A percentile compares a stretch with the other conserved stretches of the same genome.
Conservation (phyloP, 2,888 invertebrate genomes). For the Hydrotaea diabolus region DNA sequence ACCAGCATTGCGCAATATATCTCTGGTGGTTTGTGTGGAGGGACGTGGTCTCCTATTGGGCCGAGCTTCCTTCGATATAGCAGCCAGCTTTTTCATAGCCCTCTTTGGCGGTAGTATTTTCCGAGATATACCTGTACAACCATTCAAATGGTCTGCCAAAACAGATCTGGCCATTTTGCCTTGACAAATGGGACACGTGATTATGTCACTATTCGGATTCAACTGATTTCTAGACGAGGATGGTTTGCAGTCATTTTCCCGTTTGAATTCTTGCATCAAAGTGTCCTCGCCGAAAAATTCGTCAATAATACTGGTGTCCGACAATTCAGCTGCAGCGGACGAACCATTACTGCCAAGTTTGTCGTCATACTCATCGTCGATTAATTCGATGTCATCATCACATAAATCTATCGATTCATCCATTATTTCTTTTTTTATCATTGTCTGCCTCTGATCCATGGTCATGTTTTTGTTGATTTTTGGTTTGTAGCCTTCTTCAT, state of each 20-base stretch:
- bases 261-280: conserved; percentile 76
- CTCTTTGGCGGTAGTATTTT: conserved; percentile 71
- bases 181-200: conserved; percentile 79
- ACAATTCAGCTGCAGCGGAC: conserved; percentile 72
- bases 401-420: conserved; percentile 72
- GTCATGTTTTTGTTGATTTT: conserved; percentile 67
- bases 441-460: conserved; percentile 72
- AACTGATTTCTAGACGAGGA: conserved; percentile 70
- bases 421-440: conserved; percentile 78
- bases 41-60: conserved; percentile 51
- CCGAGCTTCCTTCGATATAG: conserved; percentile 64
- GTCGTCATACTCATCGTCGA: conserved; percentile 75
- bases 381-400: conserved; percentile 76
- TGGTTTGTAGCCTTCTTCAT: conserved; percentile 37
- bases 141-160: conserved; percentile 78
- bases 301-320: conserved; percentile 77
- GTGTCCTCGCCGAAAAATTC: conserved; percentile 78
- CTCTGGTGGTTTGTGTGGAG: conserved; percentile 48
- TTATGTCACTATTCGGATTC: conserved; percentile 76
- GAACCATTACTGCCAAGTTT: conserved; percentile 59
- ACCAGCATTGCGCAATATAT: conserved; percentile 73
- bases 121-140: conserved; percentile 76
- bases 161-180: conserved; percentile 75
- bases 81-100: conserved; percentile 55
- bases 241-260: conserved; percentile 75